Conservation (phyloP, 2,888 invertebrate genomes). For the Acanthacorydalis orientalis region DNA sequence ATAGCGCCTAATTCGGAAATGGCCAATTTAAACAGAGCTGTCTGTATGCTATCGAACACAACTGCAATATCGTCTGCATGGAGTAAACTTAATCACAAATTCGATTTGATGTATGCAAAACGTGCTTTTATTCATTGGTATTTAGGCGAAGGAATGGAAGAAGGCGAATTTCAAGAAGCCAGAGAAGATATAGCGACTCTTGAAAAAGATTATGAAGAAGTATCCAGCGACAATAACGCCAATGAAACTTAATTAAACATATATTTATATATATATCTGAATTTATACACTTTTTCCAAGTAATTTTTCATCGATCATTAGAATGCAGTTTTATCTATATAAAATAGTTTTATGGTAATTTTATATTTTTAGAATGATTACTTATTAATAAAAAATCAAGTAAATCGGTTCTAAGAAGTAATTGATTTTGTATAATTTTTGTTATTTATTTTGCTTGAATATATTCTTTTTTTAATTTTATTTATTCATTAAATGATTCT, state of each 20-base stretch:
- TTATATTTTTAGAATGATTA: no score
- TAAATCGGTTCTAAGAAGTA: no score
- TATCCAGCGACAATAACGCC: constrained; percentile 29
- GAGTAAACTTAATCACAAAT: constrained; percentile 81
- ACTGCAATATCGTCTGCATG: constrained; percentile 83
- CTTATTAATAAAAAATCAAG: no score
- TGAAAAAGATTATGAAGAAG: constrained; percentile 60
- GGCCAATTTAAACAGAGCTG: constrained; percentile 70
- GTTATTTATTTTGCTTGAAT: no score
- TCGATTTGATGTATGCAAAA: constrained; percentile 87
- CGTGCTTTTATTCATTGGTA: constrained; percentile 93
- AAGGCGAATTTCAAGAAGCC: constrained; percentile 69
- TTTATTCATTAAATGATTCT: no score
- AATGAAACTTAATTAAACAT: constrained; percentile 1
- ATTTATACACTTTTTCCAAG: no score
- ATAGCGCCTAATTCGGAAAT: constrained; percentile 42
- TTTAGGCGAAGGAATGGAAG: constrained; percentile 60
- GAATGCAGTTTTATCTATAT: no score
- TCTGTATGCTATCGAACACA: constrained; percentile 81
- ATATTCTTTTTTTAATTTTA: no score
- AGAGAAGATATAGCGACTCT: constrained; percentile 59
- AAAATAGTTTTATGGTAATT: no score
- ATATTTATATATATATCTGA: no score
- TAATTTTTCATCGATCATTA: no score
- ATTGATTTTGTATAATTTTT: no score